A percentile compares a stretch with the other conserved stretches of the same genome.
Conservation (phyloP, 1,140 invertebrate species). For the Drosophila nikananu region DNA sequence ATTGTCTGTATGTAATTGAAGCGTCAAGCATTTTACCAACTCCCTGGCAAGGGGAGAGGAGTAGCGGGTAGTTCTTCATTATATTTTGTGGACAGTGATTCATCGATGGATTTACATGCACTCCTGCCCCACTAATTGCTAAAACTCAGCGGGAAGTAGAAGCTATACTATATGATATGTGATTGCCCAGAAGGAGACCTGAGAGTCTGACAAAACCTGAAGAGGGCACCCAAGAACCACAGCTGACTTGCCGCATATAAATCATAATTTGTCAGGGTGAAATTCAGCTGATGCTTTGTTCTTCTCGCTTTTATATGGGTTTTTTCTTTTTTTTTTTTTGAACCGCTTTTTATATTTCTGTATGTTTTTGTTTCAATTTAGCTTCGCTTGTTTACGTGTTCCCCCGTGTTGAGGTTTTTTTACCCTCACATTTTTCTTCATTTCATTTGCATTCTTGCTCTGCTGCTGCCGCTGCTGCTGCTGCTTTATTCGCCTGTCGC, state of each 20-base stretch:
- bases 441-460: slow-evolving; percentile 74
- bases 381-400: slow-evolving; percentile 42
- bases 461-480: slow-evolving; percentile 7
- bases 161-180: background rate
- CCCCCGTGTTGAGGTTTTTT: slow-evolving; percentile 7
- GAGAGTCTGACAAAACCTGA: slow-evolving; percentile 12
- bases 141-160: background rate
- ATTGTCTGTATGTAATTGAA: slow-evolving; percentile 61
- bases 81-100: slow-evolving; percentile 14
- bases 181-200: background rate
- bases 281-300: slow-evolving; percentile 59
- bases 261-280: slow-evolving; percentile 79
- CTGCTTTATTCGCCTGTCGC: slow-evolving; percentile 56
- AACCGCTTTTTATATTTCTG: slow-evolving; percentile 2
- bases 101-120: slow-evolving; percentile 6
- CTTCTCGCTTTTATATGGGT: slow-evolving; percentile 36
- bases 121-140: background rate
- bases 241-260: slow-evolving; percentile 62
- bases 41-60: background rate
- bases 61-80: background rate
- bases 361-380: slow-evolving; percentile 57
- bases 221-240: slow-evolving; percentile 16
- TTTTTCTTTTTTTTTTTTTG: slow-evolving; percentile 15
- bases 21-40: slow-evolving; percentile 60
- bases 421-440: slow-evolving; percentile 66